These are phyloP conservation scores for Temnopleurus reevesii DNA, from an alignment of 53 echinoderm and acorn worm species.

Conservation along the genomic window DNA sequence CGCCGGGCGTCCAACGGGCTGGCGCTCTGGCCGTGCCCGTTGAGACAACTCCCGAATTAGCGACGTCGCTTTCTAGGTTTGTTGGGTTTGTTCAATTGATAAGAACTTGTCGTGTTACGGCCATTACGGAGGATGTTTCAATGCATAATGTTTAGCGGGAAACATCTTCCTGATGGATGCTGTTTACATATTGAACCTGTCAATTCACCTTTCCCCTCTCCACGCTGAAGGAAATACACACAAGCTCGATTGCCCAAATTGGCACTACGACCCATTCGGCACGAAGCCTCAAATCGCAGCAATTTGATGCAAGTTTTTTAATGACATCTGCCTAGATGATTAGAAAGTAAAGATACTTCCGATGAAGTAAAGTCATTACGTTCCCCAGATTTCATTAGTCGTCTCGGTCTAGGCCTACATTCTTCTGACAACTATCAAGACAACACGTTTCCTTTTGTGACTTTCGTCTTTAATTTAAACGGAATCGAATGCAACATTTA, in stretches of 20 bases:
- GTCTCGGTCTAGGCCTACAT: slow-evolving; percentile 13
- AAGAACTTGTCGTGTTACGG: slow-evolving; percentile 55
- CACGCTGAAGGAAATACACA: slow-evolving; percentile 1
- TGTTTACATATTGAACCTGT: slow-evolving; percentile 53
- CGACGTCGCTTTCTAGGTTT: slow-evolving; percentile 38
- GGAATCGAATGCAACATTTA: slow-evolving; percentile 32
- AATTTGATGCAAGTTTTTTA: slow-evolving; percentile 49
- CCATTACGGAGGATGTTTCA: slow-evolving; percentile 46
- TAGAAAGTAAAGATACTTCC: slow-evolving; percentile 38
- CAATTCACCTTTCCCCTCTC: slow-evolving; percentile 30
- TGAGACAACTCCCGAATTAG: slow-evolving; percentile 57
- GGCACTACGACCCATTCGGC: slow-evolving; percentile 48
- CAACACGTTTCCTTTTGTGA: slow-evolving; percentile 31
- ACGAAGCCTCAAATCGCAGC: slow-evolving; percentile 39
- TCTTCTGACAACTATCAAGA: background rate
- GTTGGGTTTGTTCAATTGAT: slow-evolving; percentile 54
- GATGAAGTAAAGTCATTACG: slow-evolving; percentile 45
- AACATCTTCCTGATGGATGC: slow-evolving; percentile 45
- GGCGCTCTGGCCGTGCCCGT: slow-evolving; percentile 43
- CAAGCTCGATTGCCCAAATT: slow-evolving; percentile 39
- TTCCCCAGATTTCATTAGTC: slow-evolving; percentile 16
- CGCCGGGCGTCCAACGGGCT: slow-evolving; percentile 50
- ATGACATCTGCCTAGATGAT: slow-evolving; percentile 38
- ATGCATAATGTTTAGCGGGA: slow-evolving; percentile 43
- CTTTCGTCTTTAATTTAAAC: background rate